Evolutionary conservation across 2,888 invertebrate genomes (phyloP).

Genomic region (Drosophila kuntzei): DNA sequence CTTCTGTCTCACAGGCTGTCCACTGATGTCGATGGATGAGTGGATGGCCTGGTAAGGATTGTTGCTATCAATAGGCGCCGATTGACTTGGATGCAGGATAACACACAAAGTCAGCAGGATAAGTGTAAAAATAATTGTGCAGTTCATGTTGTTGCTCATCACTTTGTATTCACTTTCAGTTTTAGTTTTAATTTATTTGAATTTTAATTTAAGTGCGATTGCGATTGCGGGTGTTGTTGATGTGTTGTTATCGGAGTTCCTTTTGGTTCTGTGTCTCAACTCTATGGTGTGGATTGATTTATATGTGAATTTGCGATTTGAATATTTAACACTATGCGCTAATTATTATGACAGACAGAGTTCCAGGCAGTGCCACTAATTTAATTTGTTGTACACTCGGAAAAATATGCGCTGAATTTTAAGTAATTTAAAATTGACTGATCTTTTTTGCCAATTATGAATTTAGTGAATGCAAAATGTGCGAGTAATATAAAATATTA

Average conservation of each 20-base stretch:
- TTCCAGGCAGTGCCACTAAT: constrained; percentile 50
- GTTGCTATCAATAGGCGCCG: constrained; percentile 39
- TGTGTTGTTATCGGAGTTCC: constrained; percentile 47
- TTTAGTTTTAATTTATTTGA: neutral
- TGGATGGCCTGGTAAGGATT: constrained; percentile 30
- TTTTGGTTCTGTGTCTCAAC: constrained; percentile 59
- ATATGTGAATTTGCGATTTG: constrained; percentile 37
- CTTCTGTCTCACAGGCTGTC: constrained; percentile 54
- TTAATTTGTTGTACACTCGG: constrained; percentile 34
- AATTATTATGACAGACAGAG: constrained; percentile 65
- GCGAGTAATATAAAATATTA: too few relatives aligned
- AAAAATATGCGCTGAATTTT: neutral
- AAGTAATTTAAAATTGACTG: too few relatives aligned
- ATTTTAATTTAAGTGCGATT: neutral
- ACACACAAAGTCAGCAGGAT: constrained; percentile 31
- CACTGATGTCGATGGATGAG: constrained; percentile 56
- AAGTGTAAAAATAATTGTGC: constrained; percentile 20
- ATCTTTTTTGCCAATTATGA: too few relatives aligned
- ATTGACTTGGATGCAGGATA: constrained; percentile 6
- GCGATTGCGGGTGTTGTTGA: constrained; percentile 27
- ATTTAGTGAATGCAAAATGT: too few relatives aligned
- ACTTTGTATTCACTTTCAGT: constrained; percentile 2
- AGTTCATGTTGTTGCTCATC: constrained; percentile 48
- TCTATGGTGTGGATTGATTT: constrained; percentile 34
- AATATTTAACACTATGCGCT: constrained; percentile 49